Conservation (phyloP, 1,140 invertebrate genomes). For the Pseudomyrmex flavicornis region DNA sequence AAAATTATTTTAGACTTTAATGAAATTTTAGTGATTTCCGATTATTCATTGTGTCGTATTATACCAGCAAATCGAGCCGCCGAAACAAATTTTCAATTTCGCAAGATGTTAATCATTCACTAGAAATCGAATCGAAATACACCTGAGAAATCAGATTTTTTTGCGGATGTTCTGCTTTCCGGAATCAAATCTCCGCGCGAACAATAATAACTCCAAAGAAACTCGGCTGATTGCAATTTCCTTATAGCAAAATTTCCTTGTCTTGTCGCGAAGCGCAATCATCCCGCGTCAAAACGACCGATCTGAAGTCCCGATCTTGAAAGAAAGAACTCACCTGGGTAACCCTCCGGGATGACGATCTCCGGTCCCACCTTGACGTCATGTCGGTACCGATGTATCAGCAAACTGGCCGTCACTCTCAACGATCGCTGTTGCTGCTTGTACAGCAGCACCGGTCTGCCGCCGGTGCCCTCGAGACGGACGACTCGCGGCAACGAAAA, state of each 20-base stretch:
- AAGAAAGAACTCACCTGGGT: conserved; percentile 79
- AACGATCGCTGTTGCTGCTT: conserved; percentile 84
- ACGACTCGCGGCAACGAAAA: conserved; percentile 83
- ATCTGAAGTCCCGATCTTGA: background rate
- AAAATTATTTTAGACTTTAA: background rate
- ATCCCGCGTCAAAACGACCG: conserved; percentile 27
- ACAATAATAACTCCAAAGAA: background rate
- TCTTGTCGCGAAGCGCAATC: conserved; percentile 1
- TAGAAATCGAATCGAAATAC: background rate
- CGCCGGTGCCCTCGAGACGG: conserved; percentile 81
- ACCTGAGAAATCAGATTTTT: background rate
- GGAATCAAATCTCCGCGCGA: background rate
- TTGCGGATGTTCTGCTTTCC: background rate
- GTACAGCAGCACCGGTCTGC: conserved; percentile 82
- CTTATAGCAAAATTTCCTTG: no score
- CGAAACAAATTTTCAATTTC: background rate
- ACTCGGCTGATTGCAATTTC: conserved; percentile 1
- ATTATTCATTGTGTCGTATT: background rate
- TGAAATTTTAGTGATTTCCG: background rate
- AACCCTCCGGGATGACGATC: conserved; percentile 84
- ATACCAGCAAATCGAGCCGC: background rate
- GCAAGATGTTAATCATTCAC: background rate
- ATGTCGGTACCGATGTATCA: conserved; percentile 83
- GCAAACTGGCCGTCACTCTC: conserved; percentile 81
- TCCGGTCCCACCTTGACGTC: conserved; percentile 84